phyloP scores from a whole-genome alignment of 2,797 vertebrate genomes.

The Coendou prehensilis region DNA sequence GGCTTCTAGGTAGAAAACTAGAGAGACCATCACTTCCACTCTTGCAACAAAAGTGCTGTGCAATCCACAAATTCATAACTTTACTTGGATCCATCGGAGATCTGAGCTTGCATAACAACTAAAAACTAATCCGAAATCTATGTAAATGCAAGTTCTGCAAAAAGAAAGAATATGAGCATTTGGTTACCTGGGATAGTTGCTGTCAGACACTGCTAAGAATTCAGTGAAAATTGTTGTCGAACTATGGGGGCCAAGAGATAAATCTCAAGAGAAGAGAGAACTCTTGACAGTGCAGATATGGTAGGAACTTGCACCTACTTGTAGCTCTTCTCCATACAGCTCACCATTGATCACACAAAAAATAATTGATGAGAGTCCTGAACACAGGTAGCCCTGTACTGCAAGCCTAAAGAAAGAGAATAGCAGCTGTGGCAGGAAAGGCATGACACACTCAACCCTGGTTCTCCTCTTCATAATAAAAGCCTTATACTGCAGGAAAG shows the following conservation, averaged over 20 bases:
- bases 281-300: background rate
- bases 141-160: constrained; percentile 31
- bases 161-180: background rate
- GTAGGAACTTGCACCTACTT: background rate
- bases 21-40: background rate
- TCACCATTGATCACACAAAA: background rate
- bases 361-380: background rate
- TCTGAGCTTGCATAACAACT: constrained; percentile 15
- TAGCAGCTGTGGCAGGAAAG: background rate
- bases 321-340: background rate
- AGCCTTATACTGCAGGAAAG: background rate
- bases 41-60: constrained; percentile 22
- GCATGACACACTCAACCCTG: background rate
- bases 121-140: constrained; percentile 13
- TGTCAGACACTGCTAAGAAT: background rate
- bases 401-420: background rate
- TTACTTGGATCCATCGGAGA: constrained; percentile 29
- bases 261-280: constrained; percentile 3
- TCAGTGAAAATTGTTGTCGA: constrained; percentile 25
- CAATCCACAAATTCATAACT: constrained; percentile 32
- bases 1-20: constrained; percentile 49
- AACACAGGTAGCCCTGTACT: background rate
- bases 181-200: constrained; percentile 34
- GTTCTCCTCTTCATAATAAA: constrained; percentile 33
- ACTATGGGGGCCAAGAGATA: background rate